Evolutionary conservation across 2,797 vertebrate species (phyloP), one percentile per base, ranked within the genome.

Genomic region (Spinibarbus caldwelli): DNA sequence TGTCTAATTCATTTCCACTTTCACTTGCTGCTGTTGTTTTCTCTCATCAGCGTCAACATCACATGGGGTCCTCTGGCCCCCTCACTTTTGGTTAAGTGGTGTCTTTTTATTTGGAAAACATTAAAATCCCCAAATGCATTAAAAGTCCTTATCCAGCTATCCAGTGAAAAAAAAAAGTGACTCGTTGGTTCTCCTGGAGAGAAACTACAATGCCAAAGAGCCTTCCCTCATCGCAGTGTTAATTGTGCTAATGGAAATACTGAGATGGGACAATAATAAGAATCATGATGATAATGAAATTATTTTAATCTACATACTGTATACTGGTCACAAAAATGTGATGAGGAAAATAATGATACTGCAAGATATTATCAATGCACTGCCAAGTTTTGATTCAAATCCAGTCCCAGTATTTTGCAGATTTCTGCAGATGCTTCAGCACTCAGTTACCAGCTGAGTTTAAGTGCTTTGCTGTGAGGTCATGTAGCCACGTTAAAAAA

Each of bases 1-100:
- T 17, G 62, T 57, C 45, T 62, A 41, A 79, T 75, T 54, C 52
- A 62, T 76, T 80, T 73, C 31, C 57, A 23, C 57, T 80, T 23
- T 54, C 17, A 31, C 3, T n/a, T 1, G 26, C 62, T 47, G 38
- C 26, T 12, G 41, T 73, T 49, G 21, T 41, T 54, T 21, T 59
- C 15, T 43, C 49, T 34, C 54, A 75, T 71, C 38, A 26, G 5
- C 23, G 5, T 23, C 19, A 0, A 5, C 0, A 1, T 14, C 38
- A 7, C n/a, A 7, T n/a, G 38, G 67, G 29, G 62, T 6, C 59
- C 14, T 62, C 57, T 14, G n/a, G 5, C 10, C 6, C 23, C 59
- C 6, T 66, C 29, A 9, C 17, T 21, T 67, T 17, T 21, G 1
- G 7, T 59, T 10, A 26, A 26, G 11, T 14, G 57, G 57, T 11